A percentile compares a stretch with the other conserved stretches of the same genome.
Evolutionary conservation across 1,140 invertebrate species (phyloP).

Genomic region (Danaus melanippus): DNA sequence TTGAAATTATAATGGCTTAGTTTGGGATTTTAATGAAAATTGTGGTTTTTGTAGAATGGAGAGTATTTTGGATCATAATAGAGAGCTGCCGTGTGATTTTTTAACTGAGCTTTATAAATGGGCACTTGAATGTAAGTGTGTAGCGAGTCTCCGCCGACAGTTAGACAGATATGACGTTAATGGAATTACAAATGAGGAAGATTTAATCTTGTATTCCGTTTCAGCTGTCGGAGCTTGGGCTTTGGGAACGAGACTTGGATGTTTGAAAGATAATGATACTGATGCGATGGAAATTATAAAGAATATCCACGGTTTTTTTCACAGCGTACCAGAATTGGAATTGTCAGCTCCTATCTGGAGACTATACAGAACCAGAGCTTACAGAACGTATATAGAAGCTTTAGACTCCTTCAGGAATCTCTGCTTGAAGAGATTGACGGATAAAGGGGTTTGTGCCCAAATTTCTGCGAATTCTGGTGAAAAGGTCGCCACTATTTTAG

Average conservation of each 20-base stretch:
- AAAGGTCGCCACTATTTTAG: slow-evolving; percentile 82
- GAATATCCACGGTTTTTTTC: slow-evolving; percentile 86
- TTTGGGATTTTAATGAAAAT: no score
- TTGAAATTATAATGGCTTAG: no score
- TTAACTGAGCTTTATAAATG: slow-evolving; percentile 89
- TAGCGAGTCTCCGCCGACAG: neutral
- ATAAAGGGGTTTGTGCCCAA: slow-evolving; percentile 56
- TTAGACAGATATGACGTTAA: neutral
- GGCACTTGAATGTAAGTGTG: slow-evolving; percentile 88
- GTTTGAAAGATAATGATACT: slow-evolving; percentile 75
- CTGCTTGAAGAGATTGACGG: slow-evolving; percentile 57
- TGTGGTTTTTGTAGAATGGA: slow-evolving; percentile 75
- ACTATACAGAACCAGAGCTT: slow-evolving; percentile 81
- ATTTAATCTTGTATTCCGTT: slow-evolving; percentile 27
- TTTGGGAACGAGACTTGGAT: slow-evolving; percentile 84
- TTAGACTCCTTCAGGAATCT: slow-evolving; percentile 77
- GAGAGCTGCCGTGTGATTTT: slow-evolving; percentile 83
- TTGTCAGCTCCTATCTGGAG: slow-evolving; percentile 87
- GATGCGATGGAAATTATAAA: slow-evolving; percentile 84
- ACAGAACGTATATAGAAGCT: slow-evolving; percentile 81
- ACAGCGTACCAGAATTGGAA: slow-evolving; percentile 84
- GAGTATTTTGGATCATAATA: slow-evolving; percentile 75
- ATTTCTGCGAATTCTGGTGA: slow-evolving; percentile 44
- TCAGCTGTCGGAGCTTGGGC: slow-evolving; percentile 86
- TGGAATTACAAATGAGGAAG: neutral